phyloP scores from a whole-genome alignment of 2,888 invertebrate genomes.

The Cheilosia impressa region DNA sequence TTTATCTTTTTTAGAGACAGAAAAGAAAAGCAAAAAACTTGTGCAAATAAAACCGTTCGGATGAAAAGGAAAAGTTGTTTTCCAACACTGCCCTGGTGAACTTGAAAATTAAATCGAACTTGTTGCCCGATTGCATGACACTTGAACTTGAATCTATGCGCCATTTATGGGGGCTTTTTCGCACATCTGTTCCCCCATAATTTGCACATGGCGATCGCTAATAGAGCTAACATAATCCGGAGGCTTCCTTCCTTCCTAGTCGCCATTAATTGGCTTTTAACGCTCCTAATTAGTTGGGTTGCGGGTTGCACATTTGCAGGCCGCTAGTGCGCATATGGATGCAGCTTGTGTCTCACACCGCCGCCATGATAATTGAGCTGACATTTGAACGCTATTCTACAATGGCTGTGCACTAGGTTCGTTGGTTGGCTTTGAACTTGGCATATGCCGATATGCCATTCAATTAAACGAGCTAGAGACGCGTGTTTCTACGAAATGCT shows the following conservation, averaged over 20 bases:
- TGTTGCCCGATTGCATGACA: conserved; percentile 40
- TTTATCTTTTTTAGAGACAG: neutral
- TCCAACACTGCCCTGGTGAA: conserved; percentile 55
- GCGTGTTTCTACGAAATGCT: conserved; percentile 3
- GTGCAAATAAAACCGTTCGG: conserved; percentile 9
- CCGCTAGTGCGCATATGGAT: conserved; percentile 33
- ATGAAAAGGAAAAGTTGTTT: conserved; percentile 53
- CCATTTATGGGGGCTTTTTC: conserved; percentile 9
- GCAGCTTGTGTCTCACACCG: conserved; percentile 23
- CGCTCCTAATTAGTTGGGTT: conserved; percentile 47
- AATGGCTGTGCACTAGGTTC: conserved; percentile 49
- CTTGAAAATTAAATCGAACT: conserved; percentile 63
- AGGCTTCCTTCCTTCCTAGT: conserved; percentile 45
- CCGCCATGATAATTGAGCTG: conserved; percentile 43
- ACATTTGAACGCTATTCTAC: conserved; percentile 41
- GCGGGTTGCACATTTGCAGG: conserved; percentile 27
- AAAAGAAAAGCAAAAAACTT: neutral
- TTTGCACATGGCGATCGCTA: neutral
- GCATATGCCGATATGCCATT: conserved; percentile 42
- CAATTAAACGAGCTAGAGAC: conserved; percentile 28
- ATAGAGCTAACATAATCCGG: conserved; percentile 1
- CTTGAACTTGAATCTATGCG: conserved; percentile 60
- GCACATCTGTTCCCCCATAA: conserved; percentile 11
- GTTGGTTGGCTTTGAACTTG: conserved; percentile 72
- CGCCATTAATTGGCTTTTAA: conserved; percentile 59